These are phyloP conservation scores for Sminthurinus aureus DNA, from an alignment of 2,888 invertebrate species.

Conservation along the genomic window DNA sequence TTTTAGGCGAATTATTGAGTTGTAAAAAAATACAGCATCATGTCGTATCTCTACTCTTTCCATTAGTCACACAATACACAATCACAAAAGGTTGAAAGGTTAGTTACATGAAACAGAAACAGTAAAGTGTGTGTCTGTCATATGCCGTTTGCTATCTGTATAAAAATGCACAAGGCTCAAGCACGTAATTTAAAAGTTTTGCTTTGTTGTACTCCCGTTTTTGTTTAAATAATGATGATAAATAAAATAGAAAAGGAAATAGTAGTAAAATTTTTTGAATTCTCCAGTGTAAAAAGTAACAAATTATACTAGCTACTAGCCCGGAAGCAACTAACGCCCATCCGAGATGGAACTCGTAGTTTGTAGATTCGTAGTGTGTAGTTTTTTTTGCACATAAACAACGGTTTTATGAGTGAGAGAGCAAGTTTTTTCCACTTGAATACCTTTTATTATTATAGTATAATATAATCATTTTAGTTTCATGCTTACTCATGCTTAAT, in stretches of 20 bases:
- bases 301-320: neutral
- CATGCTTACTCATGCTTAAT: no score
- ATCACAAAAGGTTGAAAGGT: no score
- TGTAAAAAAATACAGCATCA: no score
- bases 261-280: neutral
- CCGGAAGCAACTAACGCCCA: conserved; percentile 26
- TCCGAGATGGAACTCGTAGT: neutral
- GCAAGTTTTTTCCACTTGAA: no score
- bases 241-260: neutral
- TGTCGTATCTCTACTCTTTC: no score
- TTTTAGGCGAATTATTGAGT: no score
- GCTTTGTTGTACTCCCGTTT: neutral
- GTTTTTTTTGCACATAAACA: neutral
- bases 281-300: neutral
- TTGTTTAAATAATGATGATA: neutral
- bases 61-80: no score
- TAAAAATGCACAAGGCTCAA: neutral
- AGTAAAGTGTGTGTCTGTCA: neutral
- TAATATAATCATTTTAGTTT: no score
- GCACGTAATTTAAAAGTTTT: neutral
- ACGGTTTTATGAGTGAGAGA: neutral
- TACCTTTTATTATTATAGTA: no score
- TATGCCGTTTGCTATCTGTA: neutral
- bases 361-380: neutral
- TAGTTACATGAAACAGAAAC: no score